Percentiles rank a stretch among this genome's conserved stretches.
These are phyloP conservation scores for Aldrovandia affinis DNA, from an alignment of 2,797 vertebrate genomes.

Conservation along the genomic window DNA sequence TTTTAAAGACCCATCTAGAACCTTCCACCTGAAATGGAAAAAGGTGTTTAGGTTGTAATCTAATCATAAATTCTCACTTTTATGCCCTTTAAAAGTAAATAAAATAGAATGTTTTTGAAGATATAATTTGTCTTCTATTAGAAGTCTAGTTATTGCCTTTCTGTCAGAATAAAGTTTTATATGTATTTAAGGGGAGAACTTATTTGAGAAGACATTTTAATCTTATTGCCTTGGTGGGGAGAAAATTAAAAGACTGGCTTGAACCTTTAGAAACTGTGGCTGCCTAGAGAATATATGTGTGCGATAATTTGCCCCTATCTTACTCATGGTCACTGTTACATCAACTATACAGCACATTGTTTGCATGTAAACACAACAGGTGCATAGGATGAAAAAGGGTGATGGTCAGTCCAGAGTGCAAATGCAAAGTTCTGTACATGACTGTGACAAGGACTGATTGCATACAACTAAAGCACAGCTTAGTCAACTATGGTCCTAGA, in stretches of 20 bases:
- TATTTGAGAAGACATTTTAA: background rate
- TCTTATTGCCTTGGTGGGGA: background rate
- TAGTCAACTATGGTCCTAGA: no score
- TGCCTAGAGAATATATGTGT: background rate
- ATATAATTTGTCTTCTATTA: background rate
- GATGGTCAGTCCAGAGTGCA: background rate
- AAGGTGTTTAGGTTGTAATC: no score
- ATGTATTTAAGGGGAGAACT: background rate
- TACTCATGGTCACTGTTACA: background rate
- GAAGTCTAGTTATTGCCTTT: background rate
- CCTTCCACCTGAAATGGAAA: no score
- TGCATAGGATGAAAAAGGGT: background rate
- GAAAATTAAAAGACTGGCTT: background rate
- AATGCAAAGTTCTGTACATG: background rate
- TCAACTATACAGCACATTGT: no score
- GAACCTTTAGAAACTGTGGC: background rate
- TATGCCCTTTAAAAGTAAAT: background rate
- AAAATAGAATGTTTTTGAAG: background rate
- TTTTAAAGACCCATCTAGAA: background rate
- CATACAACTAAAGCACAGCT: background rate
- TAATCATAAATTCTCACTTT: background rate
- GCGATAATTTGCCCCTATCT: background rate
- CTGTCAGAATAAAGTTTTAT: background rate
- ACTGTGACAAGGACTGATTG: background rate
- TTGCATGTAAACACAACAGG: no score